Evolutionary conservation across 35 echinoderm and acorn worm genomes (phyloP), one percentile per base, ranked within the genome.

Genomic region (Chiridota heheva): DNA sequence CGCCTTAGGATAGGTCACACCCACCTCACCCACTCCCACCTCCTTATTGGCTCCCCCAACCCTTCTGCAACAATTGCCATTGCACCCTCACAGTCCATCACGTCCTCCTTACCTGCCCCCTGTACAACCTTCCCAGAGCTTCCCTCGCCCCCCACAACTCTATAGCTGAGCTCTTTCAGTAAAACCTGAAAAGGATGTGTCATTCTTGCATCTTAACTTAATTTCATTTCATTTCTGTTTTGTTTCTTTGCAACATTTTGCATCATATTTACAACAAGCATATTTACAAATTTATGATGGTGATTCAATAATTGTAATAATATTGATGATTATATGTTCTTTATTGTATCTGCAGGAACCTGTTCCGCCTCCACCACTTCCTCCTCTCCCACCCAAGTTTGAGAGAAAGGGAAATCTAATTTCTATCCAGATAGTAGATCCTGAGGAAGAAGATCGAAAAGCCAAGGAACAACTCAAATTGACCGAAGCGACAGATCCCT

Each of bases 401-500:
- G 62, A 77, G 67, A 68, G 58, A 12, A 60, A 81, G 33, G 60
- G 90, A 4, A 93, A 93, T 64, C 80, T 93, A 16, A 93, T 93
- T 7, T 72, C 90, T 13, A 93, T 93, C 26, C 85, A 87, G 70
- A 83, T 84, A 31, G 67, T 74, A 33, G 80, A 90, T 22, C 57
- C 73, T 38, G 44, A 86, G 59, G 69, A 31, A 58, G 84, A 78
- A 33, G 45, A 41, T 10, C 24, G 27, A 63, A 62, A 71, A 8
- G 45, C 35, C 10, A 47, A 46, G 28, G 40, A 5, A 10, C 56
- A 42, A 5, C 72, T 67, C 60, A 77, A 53, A 30, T 68, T 53
- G 16, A 58, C 49, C 16, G 41, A 42, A 10, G 69, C 49, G 2
- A 67, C 32, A 4, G 25, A 77, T 7, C 41, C 83, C 33, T 65